These are phyloP conservation scores for Glareola pratincola DNA, from an alignment of 2,113 vertebrate genomes.

Conservation along the genomic window DNA sequence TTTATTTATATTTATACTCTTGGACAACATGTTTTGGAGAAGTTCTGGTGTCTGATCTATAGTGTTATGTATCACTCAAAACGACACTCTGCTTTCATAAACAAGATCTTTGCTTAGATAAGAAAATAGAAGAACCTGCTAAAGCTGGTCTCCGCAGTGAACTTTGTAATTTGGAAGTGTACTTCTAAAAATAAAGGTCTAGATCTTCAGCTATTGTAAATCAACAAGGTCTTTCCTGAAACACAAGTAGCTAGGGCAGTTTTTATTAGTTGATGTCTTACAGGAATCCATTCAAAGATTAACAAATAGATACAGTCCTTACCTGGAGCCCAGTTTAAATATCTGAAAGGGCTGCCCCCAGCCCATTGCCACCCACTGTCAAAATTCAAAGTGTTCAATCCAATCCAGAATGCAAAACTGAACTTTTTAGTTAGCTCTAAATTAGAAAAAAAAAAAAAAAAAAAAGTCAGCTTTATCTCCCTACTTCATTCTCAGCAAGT, in stretches of 20 bases:
- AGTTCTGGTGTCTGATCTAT: background rate
- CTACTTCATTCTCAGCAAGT: background rate
- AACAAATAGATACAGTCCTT: background rate
- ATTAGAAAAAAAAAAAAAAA: background rate
- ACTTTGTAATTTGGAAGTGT: background rate
- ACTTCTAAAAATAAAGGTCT: background rate
- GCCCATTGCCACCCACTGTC: slow-evolving; percentile 90
- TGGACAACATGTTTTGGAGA: background rate
- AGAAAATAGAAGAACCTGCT: background rate
- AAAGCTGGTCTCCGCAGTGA: background rate
- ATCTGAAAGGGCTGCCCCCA: slow-evolving; percentile 84
- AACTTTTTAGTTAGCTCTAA: slow-evolving; percentile 71
- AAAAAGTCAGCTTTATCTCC: background rate
- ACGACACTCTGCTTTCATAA: background rate
- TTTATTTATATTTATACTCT: background rate
- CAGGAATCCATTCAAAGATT: background rate
- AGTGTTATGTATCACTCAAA: background rate
- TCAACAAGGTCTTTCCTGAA: background rate
- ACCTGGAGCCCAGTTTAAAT: slow-evolving; percentile 94
- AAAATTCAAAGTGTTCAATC: slow-evolving; percentile 84
- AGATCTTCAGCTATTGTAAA: background rate
- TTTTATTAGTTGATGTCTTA: background rate
- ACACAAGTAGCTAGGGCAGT: background rate
- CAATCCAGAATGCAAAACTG: slow-evolving; percentile 83
- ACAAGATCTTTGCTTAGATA: background rate